phyloP scores from a whole-genome alignment of 2,797 vertebrate species.

The Cyclura pinguis region DNA sequence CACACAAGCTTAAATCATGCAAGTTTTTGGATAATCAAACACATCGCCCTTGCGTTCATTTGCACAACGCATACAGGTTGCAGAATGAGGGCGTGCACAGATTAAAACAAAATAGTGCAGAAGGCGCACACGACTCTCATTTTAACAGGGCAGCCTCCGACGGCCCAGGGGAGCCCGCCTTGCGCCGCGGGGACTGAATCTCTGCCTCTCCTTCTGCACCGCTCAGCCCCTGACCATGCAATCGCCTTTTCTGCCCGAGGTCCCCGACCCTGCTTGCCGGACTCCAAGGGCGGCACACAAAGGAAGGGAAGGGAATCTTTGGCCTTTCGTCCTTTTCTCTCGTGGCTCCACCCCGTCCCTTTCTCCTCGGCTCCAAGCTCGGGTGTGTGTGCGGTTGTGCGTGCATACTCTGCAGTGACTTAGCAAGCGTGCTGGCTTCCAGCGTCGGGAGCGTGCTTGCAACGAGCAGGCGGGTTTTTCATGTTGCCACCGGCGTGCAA shows the following conservation, averaged over 20 bases:
- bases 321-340: constrained; percentile 2
- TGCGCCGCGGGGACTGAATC: neutral
- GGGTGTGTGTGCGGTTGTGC: neutral
- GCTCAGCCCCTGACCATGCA: neutral
- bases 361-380: neutral
- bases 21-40: neutral
- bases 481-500: neutral
- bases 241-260: neutral
- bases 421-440: constrained; percentile 2
- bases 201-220: neutral
- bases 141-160: too few species aligned
- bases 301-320: neutral
- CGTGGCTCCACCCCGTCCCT: constrained; percentile 16
- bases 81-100: neutral
- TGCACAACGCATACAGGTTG: neutral
- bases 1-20: too few species aligned
- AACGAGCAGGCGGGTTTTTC: neutral
- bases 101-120: neutral
- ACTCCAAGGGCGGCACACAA: constrained; percentile 29
- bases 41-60: neutral
- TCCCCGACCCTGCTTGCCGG: neutral
- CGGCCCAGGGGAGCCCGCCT: neutral
- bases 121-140: neutral
- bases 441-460: neutral
- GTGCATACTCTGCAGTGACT: constrained; percentile 17